Percentiles rank a stretch among this genome's conserved stretches.
These are phyloP conservation scores for Raillietiella orientalis DNA, from an alignment of 2,888 invertebrate species.

Conservation along the genomic window DNA sequence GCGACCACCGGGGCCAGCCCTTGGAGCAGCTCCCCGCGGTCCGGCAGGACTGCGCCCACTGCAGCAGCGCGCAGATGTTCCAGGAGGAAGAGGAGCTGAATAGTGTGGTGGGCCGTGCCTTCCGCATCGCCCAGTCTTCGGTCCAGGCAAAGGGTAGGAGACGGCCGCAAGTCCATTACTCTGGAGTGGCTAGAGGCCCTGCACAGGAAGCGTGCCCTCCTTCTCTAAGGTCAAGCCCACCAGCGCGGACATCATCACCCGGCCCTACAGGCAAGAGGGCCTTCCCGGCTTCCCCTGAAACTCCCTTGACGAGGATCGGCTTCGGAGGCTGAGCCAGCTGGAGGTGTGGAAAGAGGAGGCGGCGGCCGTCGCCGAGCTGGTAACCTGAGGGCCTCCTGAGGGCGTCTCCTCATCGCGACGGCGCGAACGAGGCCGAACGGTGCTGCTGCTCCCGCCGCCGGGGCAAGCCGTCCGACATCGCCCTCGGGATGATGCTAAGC, in stretches of 20 bases:
- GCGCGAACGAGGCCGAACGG: conserved; percentile 19
- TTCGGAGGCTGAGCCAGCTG: conserved; percentile 38
- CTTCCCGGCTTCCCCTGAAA: conserved; percentile 27
- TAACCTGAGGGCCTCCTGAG: conserved; percentile 11
- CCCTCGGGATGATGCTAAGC: too few relatives aligned
- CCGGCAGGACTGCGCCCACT: too few relatives aligned
- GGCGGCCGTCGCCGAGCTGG: conserved; percentile 12
- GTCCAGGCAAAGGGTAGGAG: conserved; percentile 28
- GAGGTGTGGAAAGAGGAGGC: conserved; percentile 18
- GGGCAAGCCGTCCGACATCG: too few relatives aligned
- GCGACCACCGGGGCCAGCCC: too few relatives aligned
- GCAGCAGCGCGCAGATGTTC: too few relatives aligned
- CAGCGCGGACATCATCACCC: conserved; percentile 6
- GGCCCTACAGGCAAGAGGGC: conserved; percentile 19
- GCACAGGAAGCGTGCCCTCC: conserved; percentile 4
- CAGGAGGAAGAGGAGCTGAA: conserved; percentile 70
- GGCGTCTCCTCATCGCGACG: conserved; percentile 15
- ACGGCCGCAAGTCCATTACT: too few relatives aligned
- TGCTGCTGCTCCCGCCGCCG: not conserved
- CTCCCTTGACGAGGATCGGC: too few relatives aligned
- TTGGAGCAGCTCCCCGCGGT: too few relatives aligned
- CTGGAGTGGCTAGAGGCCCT: conserved; percentile 5
- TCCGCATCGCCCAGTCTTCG: conserved; percentile 69
- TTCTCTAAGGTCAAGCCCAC: conserved; percentile 6
- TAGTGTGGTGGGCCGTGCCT: conserved; percentile 58